phyloP scores from a whole-genome alignment of 2,888 invertebrate species.

The Rutpela maculata region DNA sequence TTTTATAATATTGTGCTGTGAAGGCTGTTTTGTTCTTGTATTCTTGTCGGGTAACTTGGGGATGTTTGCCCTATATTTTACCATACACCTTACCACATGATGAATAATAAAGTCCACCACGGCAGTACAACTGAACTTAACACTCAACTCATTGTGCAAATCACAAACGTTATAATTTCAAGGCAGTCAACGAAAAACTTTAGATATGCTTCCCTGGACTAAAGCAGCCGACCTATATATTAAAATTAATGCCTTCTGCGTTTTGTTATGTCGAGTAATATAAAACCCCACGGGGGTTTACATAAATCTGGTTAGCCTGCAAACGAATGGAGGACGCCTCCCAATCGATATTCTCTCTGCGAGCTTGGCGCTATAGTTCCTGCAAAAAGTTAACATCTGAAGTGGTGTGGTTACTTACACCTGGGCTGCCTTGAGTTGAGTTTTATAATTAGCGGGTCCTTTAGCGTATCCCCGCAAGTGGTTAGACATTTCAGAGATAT shows the following conservation, averaged over 20 bases:
- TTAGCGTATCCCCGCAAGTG: not conserved
- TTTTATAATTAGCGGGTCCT: not conserved
- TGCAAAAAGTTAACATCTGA: not conserved
- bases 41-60: not conserved
- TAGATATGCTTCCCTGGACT: not conserved
- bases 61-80: not conserved
- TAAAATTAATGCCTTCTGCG: conserved; percentile 29
- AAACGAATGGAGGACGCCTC: conserved; percentile 4
- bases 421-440: not conserved
- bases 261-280: conserved; percentile 44
- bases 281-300: conserved; percentile 44
- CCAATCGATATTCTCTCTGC: conserved; percentile 8
- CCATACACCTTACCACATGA: not conserved
- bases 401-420: not conserved
- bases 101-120: not conserved
- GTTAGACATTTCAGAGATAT: not conserved
- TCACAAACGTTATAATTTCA: not conserved
- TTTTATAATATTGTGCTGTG: no score
- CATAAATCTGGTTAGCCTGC: conserved; percentile 48
- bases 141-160: no score
- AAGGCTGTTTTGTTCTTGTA: no score
- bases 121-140: not conserved
- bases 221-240: conserved; percentile 14
- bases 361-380: not conserved
- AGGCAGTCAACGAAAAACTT: not conserved